Conservation (phyloP, 2,113 vertebrate species). For the Nothoprocta perdicaria region DNA sequence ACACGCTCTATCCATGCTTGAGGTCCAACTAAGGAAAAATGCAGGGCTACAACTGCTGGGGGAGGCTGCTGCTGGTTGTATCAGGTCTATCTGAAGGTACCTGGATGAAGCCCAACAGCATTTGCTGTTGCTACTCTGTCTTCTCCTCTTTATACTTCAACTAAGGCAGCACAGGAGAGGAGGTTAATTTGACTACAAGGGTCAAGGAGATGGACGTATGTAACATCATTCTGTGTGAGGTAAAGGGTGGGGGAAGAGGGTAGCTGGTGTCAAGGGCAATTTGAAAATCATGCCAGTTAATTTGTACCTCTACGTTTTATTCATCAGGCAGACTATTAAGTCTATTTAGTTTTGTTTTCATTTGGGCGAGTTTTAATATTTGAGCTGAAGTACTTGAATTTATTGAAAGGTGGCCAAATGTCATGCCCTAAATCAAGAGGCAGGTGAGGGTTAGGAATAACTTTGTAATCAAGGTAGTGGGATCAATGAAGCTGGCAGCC, state of each 20-base stretch:
- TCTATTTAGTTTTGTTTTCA: not conserved
- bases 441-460: not conserved
- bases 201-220: not conserved
- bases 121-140: not conserved
- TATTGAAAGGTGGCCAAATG: not conserved
- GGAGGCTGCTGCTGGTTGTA: not conserved
- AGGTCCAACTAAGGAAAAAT: not conserved
- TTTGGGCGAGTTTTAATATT: not conserved
- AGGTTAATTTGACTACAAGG: not conserved
- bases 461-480: not conserved
- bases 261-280: not conserved
- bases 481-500: not conserved
- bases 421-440: not conserved
- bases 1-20: not conserved
- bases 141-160: not conserved
- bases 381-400: accelerated
- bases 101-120: accelerated
- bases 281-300: not conserved
- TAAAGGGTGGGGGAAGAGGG: not conserved
- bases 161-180: not conserved
- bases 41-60: not conserved
- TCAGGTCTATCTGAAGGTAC: not conserved
- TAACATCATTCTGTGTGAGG: not conserved
- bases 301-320: not conserved
- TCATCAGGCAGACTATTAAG: not conserved